Evolutionary conservation across 2,113 vertebrate genomes (phyloP), one percentile per base, ranked within the genome.

Genomic region (Halichoeres trimaculatus): DNA sequence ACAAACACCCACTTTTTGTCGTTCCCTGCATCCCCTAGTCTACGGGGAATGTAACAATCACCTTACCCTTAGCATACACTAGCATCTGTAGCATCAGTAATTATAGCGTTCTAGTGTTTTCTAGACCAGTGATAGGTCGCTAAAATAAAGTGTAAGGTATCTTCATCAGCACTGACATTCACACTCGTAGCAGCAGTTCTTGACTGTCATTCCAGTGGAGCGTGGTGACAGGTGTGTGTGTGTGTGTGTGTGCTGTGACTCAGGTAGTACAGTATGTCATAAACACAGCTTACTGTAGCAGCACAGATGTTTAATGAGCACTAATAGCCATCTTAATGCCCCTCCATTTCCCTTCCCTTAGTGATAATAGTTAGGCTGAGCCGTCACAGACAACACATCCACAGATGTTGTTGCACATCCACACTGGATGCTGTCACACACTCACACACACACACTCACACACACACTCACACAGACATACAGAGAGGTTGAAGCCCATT

Each of bases 241-340:
- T 19, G 43, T 3, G 2, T 2, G 14, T 45, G 43, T 45, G 16
- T 45, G 43, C 17, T 48, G 36, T 16, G 51, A 66, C 68, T 75
- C 71, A 63, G 76, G 45, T 63, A 53, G 30, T 34, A 24, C 73
- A 61, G 13, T 26, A 36, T 34, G 60, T 59, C 40, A 48, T 48
- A 48, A 65, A 55, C 58, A 55, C 24, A 20, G 24, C 50, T 14
- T 35, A 45, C 36, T 54, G 45, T 30, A 52, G 58, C 30, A 41
- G 23, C 47, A 58, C 65, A 81, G 70, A 70, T 81, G 83, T 72
- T 62, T 38, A 58, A 64, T 71, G 65, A 81, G 74, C 67, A 48
- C 17, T 71, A 72, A 5, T 75, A 52, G 59, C 48, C 35, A 12
- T 55, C 52, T 71, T 40, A 58, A 47, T 48, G 24, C 16, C 17